Evolutionary conservation across 2,797 vertebrate species (phyloP).

Genomic region (Scolopax rusticola): DNA sequence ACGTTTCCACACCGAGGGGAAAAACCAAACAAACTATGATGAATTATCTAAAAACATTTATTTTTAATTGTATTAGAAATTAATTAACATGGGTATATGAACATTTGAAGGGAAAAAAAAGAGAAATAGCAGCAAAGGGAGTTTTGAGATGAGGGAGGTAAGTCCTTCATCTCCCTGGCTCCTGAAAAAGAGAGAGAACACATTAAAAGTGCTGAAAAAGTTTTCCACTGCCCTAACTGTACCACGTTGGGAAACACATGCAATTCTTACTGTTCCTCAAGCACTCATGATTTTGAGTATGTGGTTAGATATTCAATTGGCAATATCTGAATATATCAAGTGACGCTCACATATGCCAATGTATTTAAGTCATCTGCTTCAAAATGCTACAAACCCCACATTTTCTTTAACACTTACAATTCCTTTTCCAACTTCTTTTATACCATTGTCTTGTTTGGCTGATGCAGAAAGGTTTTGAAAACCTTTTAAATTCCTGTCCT

Average conservation of each 20-base stretch:
- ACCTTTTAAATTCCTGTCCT: slow-evolving; percentile 54
- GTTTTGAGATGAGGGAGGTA: slow-evolving; percentile 69
- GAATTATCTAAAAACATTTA: slow-evolving; percentile 69
- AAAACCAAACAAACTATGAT: slow-evolving; percentile 71
- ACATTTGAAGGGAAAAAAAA: slow-evolving; percentile 51
- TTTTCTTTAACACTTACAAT: slow-evolving; percentile 68
- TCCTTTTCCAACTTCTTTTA: slow-evolving; percentile 68
- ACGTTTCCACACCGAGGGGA: slow-evolving; percentile 34
- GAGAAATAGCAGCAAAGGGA: slow-evolving; percentile 64
- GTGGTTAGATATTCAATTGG: not conserved
- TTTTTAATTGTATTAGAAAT: slow-evolving; percentile 57
- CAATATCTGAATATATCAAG: not conserved
- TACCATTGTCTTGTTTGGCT: slow-evolving; percentile 52
- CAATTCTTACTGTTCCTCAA: not conserved
- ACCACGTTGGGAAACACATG: slow-evolving; percentile 39
- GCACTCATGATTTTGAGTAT: not conserved
- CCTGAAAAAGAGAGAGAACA: slow-evolving; percentile 76
- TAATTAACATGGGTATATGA: slow-evolving; percentile 52
- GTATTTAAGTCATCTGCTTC: not conserved
- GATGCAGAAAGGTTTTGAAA: slow-evolving; percentile 55
- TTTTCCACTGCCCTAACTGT: slow-evolving; percentile 6
- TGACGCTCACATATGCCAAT: not conserved
- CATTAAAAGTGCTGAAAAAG: slow-evolving; percentile 56
- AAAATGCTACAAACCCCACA: not conserved
- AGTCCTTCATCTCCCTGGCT: slow-evolving; percentile 73